phyloP scores from a whole-genome alignment of 1,140 invertebrate species.

The Drosophila sp. region DNA sequence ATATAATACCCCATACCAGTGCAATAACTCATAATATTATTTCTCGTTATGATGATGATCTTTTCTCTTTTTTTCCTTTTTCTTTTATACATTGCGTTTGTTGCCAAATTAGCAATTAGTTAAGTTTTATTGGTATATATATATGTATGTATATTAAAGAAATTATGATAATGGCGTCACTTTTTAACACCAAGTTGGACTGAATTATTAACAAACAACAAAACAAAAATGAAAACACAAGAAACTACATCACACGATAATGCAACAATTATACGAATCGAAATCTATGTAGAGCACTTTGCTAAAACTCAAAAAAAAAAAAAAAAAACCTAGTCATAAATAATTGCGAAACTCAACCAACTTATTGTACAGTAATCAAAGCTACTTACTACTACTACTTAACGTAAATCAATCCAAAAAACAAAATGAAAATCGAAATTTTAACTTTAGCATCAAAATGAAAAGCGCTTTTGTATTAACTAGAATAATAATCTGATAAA shows the following conservation, averaged over 20 bases:
- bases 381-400: conserved; percentile 26
- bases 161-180: conserved; percentile 26
- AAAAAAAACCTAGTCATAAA: conserved; percentile 66
- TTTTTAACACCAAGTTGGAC: conserved; percentile 52
- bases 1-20: conserved; percentile 34
- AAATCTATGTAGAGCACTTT: conserved; percentile 53
- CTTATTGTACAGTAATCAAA: conserved; percentile 64
- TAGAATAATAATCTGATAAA: conserved; percentile 1
- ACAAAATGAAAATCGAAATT: neutral
- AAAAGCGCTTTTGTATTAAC: conserved; percentile 6
- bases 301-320: conserved; percentile 46
- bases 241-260: conserved; percentile 41
- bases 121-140: conserved; percentile 65
- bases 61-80: conserved; percentile 21
- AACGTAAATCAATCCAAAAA: neutral
- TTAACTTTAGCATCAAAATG: neutral
- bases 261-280: conserved; percentile 20
- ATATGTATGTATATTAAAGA: conserved; percentile 13
- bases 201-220: conserved; percentile 52
- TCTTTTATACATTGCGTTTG: conserved; percentile 52
- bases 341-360: conserved; percentile 35
- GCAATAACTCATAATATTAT: conserved; percentile 55
- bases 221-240: conserved; percentile 42
- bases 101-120: conserved; percentile 75
- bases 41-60: conserved; percentile 20